Evolutionary conservation across 2,797 vertebrate species (phyloP).

Genomic region (Phylloscopus collybita): DNA sequence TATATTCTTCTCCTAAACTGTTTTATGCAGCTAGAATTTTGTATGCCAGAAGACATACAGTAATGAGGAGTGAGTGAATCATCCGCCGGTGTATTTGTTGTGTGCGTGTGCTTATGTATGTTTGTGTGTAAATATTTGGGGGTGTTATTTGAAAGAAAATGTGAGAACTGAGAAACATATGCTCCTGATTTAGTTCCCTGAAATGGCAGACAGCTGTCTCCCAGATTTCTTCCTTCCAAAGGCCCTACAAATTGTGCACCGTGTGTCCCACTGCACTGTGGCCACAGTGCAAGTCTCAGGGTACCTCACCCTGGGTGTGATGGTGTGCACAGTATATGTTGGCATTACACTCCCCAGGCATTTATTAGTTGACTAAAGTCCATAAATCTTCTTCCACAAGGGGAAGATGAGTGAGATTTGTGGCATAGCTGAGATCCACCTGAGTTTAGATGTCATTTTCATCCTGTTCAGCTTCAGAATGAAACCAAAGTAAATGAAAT

Average conservation of each 20-base stretch:
- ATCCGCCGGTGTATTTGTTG: not conserved
- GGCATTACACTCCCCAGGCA: not conserved
- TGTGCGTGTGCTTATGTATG: not conserved
- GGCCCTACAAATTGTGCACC: rapidly evolving
- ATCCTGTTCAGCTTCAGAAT: not conserved
- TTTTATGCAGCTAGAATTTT: not conserved
- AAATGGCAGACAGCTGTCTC: not conserved
- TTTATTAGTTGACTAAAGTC: not conserved
- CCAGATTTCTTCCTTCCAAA: not conserved
- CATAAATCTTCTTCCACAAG: not conserved
- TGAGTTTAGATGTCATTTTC: not conserved
- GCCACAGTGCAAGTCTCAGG: rapidly evolving
- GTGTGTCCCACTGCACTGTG: not conserved
- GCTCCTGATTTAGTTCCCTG: not conserved
- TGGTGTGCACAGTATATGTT: not conserved
- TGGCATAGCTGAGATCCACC: not conserved
- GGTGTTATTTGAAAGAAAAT: not conserved
- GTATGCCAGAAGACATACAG: not conserved
- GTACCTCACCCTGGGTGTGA: not conserved
- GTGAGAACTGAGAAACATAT: not conserved
- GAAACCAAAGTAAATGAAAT: not conserved
- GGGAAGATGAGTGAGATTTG: not conserved
- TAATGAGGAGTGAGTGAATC: not conserved
- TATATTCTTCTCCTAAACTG: not conserved
- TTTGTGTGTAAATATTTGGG: conserved; percentile 28